These are phyloP conservation scores for Corythaixoides concolor DNA, from an alignment of 2,113 vertebrate species.

Conservation along the genomic window DNA sequence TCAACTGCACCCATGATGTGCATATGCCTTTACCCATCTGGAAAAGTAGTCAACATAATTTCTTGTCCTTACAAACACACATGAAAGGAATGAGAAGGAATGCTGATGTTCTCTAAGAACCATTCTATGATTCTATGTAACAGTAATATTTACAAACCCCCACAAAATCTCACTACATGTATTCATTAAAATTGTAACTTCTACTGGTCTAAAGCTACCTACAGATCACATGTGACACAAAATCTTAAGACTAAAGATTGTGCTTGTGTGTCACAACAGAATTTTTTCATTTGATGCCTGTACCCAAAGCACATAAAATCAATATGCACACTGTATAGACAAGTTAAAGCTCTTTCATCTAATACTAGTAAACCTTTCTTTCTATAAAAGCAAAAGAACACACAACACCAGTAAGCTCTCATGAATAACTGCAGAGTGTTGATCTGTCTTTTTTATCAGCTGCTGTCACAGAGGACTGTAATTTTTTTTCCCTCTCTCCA, in stretches of 20 bases:
- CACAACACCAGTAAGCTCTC: neutral
- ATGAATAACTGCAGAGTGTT: neutral
- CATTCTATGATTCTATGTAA: too few relatives aligned
- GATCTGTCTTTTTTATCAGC: slow-evolving; percentile 48
- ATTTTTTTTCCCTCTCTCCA: neutral
- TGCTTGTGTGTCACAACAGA: neutral
- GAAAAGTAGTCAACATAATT: neutral
- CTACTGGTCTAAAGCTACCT: neutral
- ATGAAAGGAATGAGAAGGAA: neutral
- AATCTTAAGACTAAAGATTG: neutral
- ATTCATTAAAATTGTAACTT: neutral
- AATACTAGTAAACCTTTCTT: neutral
- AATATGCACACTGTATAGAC: neutral
- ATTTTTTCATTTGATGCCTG: neutral
- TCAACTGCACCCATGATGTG: neutral
- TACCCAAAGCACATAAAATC: neutral
- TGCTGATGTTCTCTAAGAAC: neutral
- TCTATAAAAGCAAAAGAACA: neutral
- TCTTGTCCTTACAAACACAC: neutral
- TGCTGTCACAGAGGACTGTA: neutral
- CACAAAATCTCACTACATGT: neutral
- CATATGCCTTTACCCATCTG: neutral
- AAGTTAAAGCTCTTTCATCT: neutral
- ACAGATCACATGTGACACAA: neutral
- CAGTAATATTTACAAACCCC: neutral